A percentile compares a stretch with the other conserved stretches of the same genome.
Evolutionary conservation across 2,888 invertebrate species (phyloP).

Genomic region (Orchesellides sinensis): DNA sequence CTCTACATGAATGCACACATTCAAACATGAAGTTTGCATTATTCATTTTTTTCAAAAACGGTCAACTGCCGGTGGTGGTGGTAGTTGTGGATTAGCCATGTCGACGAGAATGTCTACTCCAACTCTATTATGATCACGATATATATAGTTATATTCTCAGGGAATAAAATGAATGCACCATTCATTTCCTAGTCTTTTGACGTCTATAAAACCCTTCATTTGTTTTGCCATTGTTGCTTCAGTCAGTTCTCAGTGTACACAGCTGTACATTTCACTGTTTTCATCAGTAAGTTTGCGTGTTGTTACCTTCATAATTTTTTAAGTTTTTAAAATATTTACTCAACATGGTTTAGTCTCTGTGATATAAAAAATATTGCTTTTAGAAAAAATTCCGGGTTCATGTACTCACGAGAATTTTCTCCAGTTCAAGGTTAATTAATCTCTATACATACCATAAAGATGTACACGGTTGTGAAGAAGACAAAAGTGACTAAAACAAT

Average conservation of each 20-base stretch:
- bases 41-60: constrained; percentile 39
- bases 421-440: constrained; percentile 46
- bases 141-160: constrained; percentile 10
- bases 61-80: constrained; percentile 49
- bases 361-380: no score
- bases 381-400: constrained; percentile 20
- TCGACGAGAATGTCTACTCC: constrained; percentile 33
- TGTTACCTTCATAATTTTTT: no score
- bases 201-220: constrained; percentile 42
- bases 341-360: no score
- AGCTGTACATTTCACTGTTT: constrained; percentile 33
- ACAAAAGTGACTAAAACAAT: constrained; percentile 58
- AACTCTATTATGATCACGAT: constrained; percentile 11
- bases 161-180: constrained; percentile 45
- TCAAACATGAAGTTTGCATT: constrained; percentile 3
- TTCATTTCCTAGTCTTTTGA: constrained; percentile 61
- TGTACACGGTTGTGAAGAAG: constrained; percentile 54
- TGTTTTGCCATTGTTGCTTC: constrained; percentile 42
- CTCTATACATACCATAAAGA: no score
- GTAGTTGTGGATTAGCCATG: constrained; percentile 24
- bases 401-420: constrained; percentile 1
- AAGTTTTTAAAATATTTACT: no score
- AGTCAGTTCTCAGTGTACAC: constrained; percentile 49
- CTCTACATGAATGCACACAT: constrained; percentile 24
- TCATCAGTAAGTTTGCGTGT: no score